Evolutionary conservation across 2,797 vertebrate genomes (phyloP).

Genomic region (Melanotaenia parkinsoni): DNA sequence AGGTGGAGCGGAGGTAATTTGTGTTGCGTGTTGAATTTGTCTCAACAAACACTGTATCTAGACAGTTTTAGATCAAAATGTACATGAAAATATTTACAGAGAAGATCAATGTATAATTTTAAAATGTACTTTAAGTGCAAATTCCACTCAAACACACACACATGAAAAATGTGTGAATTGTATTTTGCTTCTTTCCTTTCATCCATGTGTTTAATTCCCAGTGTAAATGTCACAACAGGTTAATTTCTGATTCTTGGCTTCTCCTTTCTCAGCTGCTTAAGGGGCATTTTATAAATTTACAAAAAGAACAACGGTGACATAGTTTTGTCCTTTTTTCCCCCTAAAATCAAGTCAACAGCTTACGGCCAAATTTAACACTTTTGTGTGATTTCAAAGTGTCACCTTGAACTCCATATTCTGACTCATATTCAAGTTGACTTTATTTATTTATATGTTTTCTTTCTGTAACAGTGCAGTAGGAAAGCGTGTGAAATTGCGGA

Average conservation of each 20-base stretch:
- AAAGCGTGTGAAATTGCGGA: not conserved
- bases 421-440: not conserved
- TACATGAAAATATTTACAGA: slow-evolving; percentile 5
- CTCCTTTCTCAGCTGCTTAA: slow-evolving; percentile 14
- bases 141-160: not conserved
- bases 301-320: not conserved
- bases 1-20: too few relatives aligned
- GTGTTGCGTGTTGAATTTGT: too few relatives aligned
- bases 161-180: not conserved
- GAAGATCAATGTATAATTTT: slow-evolving; percentile 14
- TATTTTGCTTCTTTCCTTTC: not conserved
- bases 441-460: not conserved
- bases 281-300: slow-evolving; percentile 7
- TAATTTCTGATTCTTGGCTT: slow-evolving; percentile 59
- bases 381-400: slow-evolving; percentile 1
- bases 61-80: not conserved
- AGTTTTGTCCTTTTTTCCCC: not conserved
- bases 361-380: not conserved
- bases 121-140: not conserved
- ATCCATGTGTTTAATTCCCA: slow-evolving; percentile 35
- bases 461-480: not conserved
- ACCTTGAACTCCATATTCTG: not conserved
- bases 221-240: slow-evolving; percentile 65
- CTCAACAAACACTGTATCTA: too few relatives aligned
- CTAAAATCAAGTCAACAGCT: not conserved